These are phyloP conservation scores for Drosophila flavopinicola DNA, from an alignment of 2,888 invertebrate species.

Conservation along the genomic window DNA sequence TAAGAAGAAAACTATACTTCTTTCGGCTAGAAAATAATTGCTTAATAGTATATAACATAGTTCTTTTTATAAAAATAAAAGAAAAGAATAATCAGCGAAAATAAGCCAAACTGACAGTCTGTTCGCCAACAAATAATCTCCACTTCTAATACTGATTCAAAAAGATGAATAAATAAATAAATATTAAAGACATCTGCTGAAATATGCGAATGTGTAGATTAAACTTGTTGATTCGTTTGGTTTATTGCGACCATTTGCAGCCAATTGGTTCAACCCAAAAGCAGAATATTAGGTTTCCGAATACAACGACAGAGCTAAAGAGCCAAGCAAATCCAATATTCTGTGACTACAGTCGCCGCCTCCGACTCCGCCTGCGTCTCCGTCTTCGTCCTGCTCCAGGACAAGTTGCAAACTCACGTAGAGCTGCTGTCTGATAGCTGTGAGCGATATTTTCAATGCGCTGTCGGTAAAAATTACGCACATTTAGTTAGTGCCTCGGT, in stretches of 20 bases:
- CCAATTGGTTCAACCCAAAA: slow-evolving; percentile 23
- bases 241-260: neutral
- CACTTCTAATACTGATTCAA: too few relatives aligned
- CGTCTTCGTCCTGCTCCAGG: neutral
- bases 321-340: slow-evolving; percentile 55
- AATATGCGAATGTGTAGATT: too few relatives aligned
- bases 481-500: slow-evolving; percentile 67
- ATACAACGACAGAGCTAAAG: slow-evolving; percentile 27
- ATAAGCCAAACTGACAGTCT: too few relatives aligned
- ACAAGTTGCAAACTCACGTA: slow-evolving; percentile 71
- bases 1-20: too few relatives aligned
- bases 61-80: too few relatives aligned
- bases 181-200: too few relatives aligned
- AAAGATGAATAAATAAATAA: too few relatives aligned
- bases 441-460: slow-evolving; percentile 72
- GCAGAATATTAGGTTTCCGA: slow-evolving; percentile 15
- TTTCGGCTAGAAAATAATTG: too few relatives aligned
- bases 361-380: neutral
- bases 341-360: neutral
- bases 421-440: slow-evolving; percentile 51
- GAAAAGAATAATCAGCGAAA: too few relatives aligned
- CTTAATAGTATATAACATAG: too few relatives aligned
- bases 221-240: neutral
- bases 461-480: slow-evolving; percentile 79
- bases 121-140: too few relatives aligned